A percentile compares a stretch with the other conserved stretches of the same genome.
Evolutionary conservation across 2,113 vertebrate species (phyloP).

Genomic region (Neopipo cinnamomea): DNA sequence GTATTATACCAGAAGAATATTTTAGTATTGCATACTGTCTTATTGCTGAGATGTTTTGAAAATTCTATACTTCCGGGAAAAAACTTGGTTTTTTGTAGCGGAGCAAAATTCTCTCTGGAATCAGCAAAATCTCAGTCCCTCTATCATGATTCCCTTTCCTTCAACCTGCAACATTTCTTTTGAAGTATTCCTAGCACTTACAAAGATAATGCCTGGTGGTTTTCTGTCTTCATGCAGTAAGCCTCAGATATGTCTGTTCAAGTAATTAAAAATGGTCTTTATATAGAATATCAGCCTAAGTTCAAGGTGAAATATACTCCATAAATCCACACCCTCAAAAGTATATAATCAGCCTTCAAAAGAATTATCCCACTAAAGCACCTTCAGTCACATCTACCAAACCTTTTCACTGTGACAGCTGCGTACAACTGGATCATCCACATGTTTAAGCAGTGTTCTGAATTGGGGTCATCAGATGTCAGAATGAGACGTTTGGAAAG

Average conservation of each 20-base stretch:
- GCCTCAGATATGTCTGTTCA: rapidly evolving
- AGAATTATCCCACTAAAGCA: not conserved
- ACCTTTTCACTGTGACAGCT: not conserved
- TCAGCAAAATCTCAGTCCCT: not conserved
- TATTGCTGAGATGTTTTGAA: not conserved
- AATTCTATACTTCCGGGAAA: not conserved
- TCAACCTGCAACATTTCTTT: not conserved
- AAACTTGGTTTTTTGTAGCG: rapidly evolving
- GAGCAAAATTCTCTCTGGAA: not conserved
- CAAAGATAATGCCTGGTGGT: rapidly evolving
- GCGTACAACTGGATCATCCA: not conserved
- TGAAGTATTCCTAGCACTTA: not conserved
- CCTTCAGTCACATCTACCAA: not conserved
- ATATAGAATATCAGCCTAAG: not conserved
- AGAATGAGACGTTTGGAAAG: not conserved
- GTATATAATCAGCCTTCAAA: not conserved
- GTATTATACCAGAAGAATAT: not conserved
- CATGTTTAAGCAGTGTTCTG: not conserved
- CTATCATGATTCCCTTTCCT: not conserved
- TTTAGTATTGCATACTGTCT: not conserved
- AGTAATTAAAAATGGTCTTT: not conserved
- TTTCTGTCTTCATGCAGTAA: not conserved
- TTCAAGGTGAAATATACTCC: not conserved
- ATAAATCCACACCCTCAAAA: not conserved
- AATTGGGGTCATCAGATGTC: not conserved